Percentiles rank a stretch among this genome's conserved stretches.
phyloP scores from a whole-genome alignment of 2,797 vertebrate genomes.

The Clarias pachynema region DNA sequence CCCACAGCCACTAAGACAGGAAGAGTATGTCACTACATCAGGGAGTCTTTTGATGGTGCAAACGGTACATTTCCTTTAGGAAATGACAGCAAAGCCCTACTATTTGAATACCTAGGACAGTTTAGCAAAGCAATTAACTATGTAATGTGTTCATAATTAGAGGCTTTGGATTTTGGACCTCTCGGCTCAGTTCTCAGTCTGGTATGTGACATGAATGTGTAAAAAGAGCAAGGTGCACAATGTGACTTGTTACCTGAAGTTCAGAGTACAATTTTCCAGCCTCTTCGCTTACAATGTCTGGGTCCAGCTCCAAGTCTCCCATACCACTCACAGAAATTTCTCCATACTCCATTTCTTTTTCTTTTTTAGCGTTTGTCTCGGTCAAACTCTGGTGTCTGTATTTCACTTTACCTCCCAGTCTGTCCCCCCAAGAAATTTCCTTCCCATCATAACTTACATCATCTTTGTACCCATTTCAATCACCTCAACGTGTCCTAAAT shows the following conservation, averaged over 20 bases:
- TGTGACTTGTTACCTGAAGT: conserved; percentile 71
- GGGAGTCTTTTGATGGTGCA: conserved; percentile 16
- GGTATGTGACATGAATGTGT: not conserved
- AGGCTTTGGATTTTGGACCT: not conserved
- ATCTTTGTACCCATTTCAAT: not conserved
- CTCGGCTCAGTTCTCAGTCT: not conserved
- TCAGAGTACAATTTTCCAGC: conserved; percentile 81
- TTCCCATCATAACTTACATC: not conserved
- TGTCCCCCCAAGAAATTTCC: not conserved
- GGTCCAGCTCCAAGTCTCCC: conserved; percentile 77
- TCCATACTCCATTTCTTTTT: conserved; percentile 70
- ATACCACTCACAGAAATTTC: conserved; percentile 71
- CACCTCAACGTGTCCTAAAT: not conserved
- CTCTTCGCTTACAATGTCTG: conserved; percentile 81
- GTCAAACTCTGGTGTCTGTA: not conserved
- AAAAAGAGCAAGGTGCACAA: not conserved
- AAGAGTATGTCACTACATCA: conserved; percentile 28
- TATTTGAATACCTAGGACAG: not conserved
- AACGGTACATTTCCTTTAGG: conserved; percentile 43
- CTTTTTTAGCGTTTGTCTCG: not conserved
- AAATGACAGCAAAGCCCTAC: conserved; percentile 16
- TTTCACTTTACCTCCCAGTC: not conserved
- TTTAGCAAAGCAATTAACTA: conserved; percentile 5
- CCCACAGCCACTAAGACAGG: conserved; percentile 37
- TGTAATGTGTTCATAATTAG: not conserved